Base-by-base conservation (phyloP, 2,113 vertebrate genomes). In the Prietella phreatophila region DNA sequence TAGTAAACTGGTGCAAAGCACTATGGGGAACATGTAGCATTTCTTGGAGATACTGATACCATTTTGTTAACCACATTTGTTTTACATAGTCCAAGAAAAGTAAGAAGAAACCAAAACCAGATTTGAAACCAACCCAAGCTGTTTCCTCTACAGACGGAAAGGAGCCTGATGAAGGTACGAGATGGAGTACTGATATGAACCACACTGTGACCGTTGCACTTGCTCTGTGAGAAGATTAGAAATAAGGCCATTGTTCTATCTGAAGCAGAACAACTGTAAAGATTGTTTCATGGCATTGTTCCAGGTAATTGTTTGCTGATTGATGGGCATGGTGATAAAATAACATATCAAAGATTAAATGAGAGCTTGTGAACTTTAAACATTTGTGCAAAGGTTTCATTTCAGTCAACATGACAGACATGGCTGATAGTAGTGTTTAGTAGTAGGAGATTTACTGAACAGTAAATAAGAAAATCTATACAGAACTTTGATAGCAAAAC, bases 41-140 rank as follows among this genome's bases (percentile, higher is more conserved):
- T 81, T 81, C 6, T 22, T 81, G 53, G 19, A 33, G 3, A 19
- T 81, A 58, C 13, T 58, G 6, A 80, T 19, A 9, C 47, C 50
- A 30, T 80, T 55, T 55, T 80, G 47, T 17, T 80, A 33, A 36
- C n/a, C 20, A 33, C 20, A 81, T 27, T 19, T 61, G 15, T 25
- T 36, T 22, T 63, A n/a, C 15, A 73, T 94, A 97, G 96, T 92
- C 95, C 92, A 99, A 98, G 95, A 99, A 98, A 93, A 97, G 92
- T 93, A 97, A 98, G 93, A 98, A 98, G 95, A 99, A 98, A 94
- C 90, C 95, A 89, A 98, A 98, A 87, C 93, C 94, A 85, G 97
- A 97, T 90, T 93, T 95, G 90, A 99, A 97, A 96, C 93, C 92
- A 15, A 92, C 93, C 89, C 96, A 95, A 86, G 93, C 91, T 92